Base-by-base conservation (phyloP, 2,888 invertebrate genomes). In the Xestia sexstrigata region DNA sequence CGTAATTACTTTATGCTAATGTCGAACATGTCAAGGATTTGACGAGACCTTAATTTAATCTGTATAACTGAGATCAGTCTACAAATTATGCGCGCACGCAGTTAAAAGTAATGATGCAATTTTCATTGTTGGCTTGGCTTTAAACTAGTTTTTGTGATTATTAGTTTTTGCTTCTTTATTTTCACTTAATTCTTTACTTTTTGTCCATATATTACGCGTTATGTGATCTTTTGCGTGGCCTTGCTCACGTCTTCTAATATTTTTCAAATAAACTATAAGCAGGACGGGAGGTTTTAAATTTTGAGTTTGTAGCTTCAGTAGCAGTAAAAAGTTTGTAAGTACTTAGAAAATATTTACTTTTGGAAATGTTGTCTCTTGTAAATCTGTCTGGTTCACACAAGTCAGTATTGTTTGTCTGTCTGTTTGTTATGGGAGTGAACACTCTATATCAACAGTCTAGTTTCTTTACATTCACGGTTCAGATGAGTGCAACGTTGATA, bases 41-140 rank as follows among this genome's bases (percentile, higher is more conserved):
- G 88, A 90, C 90, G 90, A 92, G 91, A 92, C 83, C 87, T 82
- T 78, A 89, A 90, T 89, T 80, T 79, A 74, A 84, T 82, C 74
- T 62, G 70, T 84, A 75, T 83, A 70, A 73, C 87, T 73, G 42
- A 83, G 78, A 83, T 73, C 35, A 70, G 60, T 47, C 55, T 63
- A 72, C 11, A 35, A 78, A 78, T 55, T 70, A 78, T 70, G 67
- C 73, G 62, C 69, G 58, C 55, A 71, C 69, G 79, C 69, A 86
- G 20, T 74, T 66, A 65, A 62, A 70, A 67, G 49, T 82, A 82
- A 76, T 76, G 60, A 82, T 63, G 83, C 52, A 63, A 82, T 82
- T 82, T 82, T 82, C 66, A 55, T 81, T 81, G 47, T 63, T 63
- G 85, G 49, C 11, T 68, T 42, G 30, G 20, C 17, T 81, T 66